Base-by-base conservation (phyloP, 2,113 vertebrate species). In the Aplodontia rufa region DNA sequence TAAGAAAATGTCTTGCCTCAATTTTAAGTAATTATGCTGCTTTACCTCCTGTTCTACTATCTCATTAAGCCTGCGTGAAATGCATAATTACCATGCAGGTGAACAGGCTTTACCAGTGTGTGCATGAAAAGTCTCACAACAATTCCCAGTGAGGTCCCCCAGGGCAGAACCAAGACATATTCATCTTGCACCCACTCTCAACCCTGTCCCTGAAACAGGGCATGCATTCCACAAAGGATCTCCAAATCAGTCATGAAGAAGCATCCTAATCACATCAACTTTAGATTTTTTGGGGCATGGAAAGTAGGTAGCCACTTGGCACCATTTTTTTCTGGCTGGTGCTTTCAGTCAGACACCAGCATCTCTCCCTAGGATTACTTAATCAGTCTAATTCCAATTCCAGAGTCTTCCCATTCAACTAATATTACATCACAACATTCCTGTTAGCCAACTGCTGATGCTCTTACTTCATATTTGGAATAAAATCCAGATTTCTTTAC, bases 1-100 rank as follows among this genome's bases (percentile, higher is more conserved):
- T n/a, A 80, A 71, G 75, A 87, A 88, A 95, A 93, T 64, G 14
- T 80, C 42, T 74, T 90, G 68, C 62, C 51, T 89, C 79, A 89
- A 88, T 91, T 91, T 85, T 74, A 79, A 89, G 86, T 81, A 74
- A 93, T 95, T 66, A 83, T 60, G 53, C 84, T 86, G 35, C 51
- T 58, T 93, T 71, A 75, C 49, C 10, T 93, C 72, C 26, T 12
- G 35, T 30, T 49, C 95, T 90, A 45, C 90, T 53, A 6, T 90
- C 87, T 95, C 83, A 92, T 75, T 66, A 96, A 92, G 76, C 55
- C 84, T 80, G 45, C 2, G 17, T 87, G 95, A 94, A 87, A 93
- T 53, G 58, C 28, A 6, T 96, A 80, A 90, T 96, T 69, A 60
- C 51, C 4, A 14, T 5, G 22, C 80, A 68, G 83, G 74, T 49